Base-by-base conservation (phyloP, 2,113 vertebrate species). In the Mellivora capensis region DNA sequence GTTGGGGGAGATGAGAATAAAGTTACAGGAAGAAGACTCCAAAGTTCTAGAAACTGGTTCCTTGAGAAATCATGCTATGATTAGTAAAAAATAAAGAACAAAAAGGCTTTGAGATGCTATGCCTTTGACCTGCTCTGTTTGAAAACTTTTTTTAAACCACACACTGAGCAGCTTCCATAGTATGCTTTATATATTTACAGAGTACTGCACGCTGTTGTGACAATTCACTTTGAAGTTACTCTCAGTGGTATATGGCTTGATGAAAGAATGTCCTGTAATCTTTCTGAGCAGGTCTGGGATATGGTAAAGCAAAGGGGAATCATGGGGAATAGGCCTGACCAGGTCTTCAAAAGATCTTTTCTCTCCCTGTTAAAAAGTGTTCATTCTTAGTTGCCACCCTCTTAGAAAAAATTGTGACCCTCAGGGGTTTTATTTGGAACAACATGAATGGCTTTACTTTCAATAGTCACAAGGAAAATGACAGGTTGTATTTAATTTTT, bases 401-500 rank as follows among this genome's bases (percentile, higher is more conserved):
- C 64, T 82, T 76, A 77, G 93, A 83, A 91, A 97, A 96, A 95
- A 93, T 25, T 87, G 62, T 54, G 76, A 96, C 77, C 27, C 69
- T 92, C 39, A 21, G 54, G 80, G 95, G 69, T 97, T 98, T 96
- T 98, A 97, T 95, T 97, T 98, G 95, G 97, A 98, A 79, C 89
- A 90, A 95, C 87, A 98, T 97, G 95, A 97, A 97, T 97, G 61
- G 81, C 79, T 97, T 97, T 87, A 37, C 90, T 98, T 92, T 98
- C 90, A 96, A 97, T 97, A 98, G 95, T 97, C 64, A 98, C 74
- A 97, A 94, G 96, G 87, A 59, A 97, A 98, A 98, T 97, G 97
- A 98, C 95, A 98, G 97, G 95, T 97, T 98, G 82, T 96, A 98
- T 98, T 97, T 97, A 97, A 96, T 97, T 95, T 95, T 96, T 80